These are phyloP conservation scores for Thereuonema tuberculata DNA, from an alignment of 1,140 invertebrate species.

Conservation along the genomic window DNA sequence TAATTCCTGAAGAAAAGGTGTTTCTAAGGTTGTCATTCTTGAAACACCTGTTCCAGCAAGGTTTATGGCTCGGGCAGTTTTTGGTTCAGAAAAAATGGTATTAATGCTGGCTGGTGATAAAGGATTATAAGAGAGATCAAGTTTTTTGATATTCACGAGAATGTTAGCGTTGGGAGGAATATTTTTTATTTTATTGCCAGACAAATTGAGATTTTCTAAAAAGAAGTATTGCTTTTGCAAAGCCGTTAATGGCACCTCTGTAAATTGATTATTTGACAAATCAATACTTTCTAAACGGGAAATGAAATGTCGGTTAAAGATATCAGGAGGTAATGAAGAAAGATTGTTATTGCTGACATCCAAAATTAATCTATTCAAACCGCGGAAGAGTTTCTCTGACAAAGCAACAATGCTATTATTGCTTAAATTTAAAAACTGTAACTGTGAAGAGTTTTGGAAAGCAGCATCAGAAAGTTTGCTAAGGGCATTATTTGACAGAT, in stretches of 20 bases:
- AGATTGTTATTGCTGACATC: constrained; percentile 61
- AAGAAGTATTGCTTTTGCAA: constrained; percentile 69
- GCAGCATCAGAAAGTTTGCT: constrained; percentile 68
- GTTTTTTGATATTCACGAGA: constrained; percentile 69
- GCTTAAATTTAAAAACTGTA: constrained; percentile 62
- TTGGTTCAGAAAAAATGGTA: constrained; percentile 70
- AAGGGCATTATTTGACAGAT: constrained; percentile 56
- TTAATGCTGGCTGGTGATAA: constrained; percentile 52
- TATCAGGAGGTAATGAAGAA: constrained; percentile 56
- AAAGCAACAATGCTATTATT: constrained; percentile 57
- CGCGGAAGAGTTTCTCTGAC: constrained; percentile 65
- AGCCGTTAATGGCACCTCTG: constrained; percentile 56
- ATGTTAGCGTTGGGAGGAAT: constrained; percentile 69
- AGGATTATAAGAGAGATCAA: constrained; percentile 76
- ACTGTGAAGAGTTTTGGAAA: constrained; percentile 77
- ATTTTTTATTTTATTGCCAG: constrained; percentile 56
- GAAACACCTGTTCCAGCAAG: constrained; percentile 60
- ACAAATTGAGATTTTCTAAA: constrained; percentile 59
- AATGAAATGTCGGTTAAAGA: constrained; percentile 62
- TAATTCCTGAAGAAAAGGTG: constrained; percentile 65
- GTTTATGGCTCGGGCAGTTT: constrained; percentile 66
- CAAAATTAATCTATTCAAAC: constrained; percentile 57
- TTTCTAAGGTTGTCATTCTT: constrained; percentile 50
- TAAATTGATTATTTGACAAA: constrained; percentile 58
- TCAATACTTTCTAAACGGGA: constrained; percentile 68